Conservation (phyloP, 1,140 invertebrate species). For the Lordiphosa mommai region DNA sequence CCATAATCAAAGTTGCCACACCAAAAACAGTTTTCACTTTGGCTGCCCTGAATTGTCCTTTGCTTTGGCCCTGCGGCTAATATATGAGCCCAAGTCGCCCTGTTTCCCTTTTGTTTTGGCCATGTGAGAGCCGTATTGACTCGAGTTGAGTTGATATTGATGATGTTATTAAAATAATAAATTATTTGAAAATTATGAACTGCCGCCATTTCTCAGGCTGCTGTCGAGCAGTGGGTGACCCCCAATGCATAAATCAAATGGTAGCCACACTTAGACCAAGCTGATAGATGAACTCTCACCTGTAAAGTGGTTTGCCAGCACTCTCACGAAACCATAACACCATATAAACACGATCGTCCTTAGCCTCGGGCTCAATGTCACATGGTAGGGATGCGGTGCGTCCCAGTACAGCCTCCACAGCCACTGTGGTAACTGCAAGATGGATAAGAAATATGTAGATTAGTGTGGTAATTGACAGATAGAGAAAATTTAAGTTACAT, state of each 20-base stretch:
- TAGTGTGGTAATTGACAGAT: too few species aligned
- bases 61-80: slow-evolving; percentile 63
- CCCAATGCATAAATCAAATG: slow-evolving; percentile 57
- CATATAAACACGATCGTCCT: slow-evolving; percentile 92
- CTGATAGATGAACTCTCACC: slow-evolving; percentile 82
- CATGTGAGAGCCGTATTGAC: slow-evolving; percentile 13
- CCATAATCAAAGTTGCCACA: slow-evolving; percentile 69
- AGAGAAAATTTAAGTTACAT: slow-evolving; percentile 10
- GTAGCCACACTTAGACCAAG: slow-evolving; percentile 1
- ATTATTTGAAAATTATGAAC: slow-evolving; percentile 78
- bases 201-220: slow-evolving; percentile 72
- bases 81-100: slow-evolving; percentile 67
- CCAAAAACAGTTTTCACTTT: slow-evolving; percentile 74
- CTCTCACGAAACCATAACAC: slow-evolving; percentile 94
- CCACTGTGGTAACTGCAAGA: slow-evolving; percentile 84
- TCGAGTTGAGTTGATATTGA: slow-evolving; percentile 70
- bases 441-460: slow-evolving; percentile 14
- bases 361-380: slow-evolving; percentile 87
- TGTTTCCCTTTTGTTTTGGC: slow-evolving; percentile 53
- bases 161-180: slow-evolving; percentile 79
- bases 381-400: slow-evolving; percentile 89
- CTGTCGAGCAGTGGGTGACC: slow-evolving; percentile 27
- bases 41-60: slow-evolving; percentile 62
- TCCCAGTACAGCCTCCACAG: slow-evolving; percentile 90
- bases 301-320: slow-evolving; percentile 91